Conservation (phyloP, 1,140 invertebrate species). For the Ericerus pela region DNA sequence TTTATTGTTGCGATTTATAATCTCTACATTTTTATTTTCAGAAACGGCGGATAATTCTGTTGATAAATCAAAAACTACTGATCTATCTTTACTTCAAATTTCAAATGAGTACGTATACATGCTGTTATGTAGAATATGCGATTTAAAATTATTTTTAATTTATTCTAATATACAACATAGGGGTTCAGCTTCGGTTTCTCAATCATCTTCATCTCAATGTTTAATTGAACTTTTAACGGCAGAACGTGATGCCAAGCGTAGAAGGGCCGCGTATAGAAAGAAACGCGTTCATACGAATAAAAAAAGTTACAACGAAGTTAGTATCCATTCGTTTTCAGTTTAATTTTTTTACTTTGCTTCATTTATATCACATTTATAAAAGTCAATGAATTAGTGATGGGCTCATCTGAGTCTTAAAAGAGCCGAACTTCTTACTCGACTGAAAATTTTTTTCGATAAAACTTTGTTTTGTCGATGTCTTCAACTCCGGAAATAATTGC, state of each 20-base stretch:
- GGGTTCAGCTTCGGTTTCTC: no score
- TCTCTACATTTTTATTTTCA: no score
- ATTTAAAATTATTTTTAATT: background rate
- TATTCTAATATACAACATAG: background rate
- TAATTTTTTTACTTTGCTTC: no score
- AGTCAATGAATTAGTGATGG: background rate
- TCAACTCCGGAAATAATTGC: background rate
- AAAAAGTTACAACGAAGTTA: conserved; percentile 16
- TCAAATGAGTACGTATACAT: no score
- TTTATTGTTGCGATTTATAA: no score
- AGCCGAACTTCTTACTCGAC: background rate
- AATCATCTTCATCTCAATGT: background rate
- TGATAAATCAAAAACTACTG: no score
- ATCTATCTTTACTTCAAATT: no score
- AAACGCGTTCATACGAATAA: conserved; percentile 16
- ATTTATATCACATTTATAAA: background rate
- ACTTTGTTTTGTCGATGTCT: background rate
- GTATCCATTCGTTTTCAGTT: no score
- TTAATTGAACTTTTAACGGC: conserved; percentile 13
- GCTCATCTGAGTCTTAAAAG: background rate
- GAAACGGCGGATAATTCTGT: no score
- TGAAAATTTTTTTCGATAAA: background rate
- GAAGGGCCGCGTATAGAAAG: conserved; percentile 16
- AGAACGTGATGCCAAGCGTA: conserved; percentile 17
- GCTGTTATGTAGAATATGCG: background rate